Conservation (phyloP, 2,797 vertebrate species). For the Karalla daura region DNA sequence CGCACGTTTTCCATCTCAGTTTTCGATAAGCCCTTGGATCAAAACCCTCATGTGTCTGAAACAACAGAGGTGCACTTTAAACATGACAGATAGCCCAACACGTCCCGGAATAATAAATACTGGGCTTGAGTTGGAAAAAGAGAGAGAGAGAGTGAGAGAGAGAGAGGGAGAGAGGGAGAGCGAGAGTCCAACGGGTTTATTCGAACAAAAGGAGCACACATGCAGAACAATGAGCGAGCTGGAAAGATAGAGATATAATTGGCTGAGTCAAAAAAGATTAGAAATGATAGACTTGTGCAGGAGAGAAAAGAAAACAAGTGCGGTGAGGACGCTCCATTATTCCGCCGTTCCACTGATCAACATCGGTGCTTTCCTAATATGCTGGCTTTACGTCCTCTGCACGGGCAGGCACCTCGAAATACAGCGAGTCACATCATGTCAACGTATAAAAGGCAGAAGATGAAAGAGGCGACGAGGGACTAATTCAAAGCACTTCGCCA, state of each 20-base stretch:
- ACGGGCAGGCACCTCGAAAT: slow-evolving; percentile 1
- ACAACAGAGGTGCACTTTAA: slow-evolving; percentile 1
- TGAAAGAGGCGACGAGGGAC: slow-evolving; percentile 31
- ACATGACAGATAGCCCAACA: neutral
- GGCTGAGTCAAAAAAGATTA: neutral
- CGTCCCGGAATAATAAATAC: neutral
- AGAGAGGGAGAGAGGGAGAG: no score
- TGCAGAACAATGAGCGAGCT: neutral
- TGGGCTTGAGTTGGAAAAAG: no score
- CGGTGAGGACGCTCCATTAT: neutral
- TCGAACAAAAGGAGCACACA: slow-evolving; percentile 3
- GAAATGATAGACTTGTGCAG: neutral
- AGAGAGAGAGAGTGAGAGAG: no score
- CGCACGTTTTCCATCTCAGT: slow-evolving; percentile 2
- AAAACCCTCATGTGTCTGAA: neutral
- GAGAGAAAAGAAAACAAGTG: neutral
- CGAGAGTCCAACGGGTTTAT: neutral
- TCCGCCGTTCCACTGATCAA: neutral
- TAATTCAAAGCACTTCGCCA: slow-evolving; percentile 46
- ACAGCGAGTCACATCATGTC: slow-evolving; percentile 50
- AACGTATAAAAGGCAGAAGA: slow-evolving; percentile 25
- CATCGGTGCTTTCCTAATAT: neutral
- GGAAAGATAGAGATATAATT: neutral
- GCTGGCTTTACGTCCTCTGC: neutral
- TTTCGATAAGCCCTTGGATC: slow-evolving; percentile 4